Base-by-base conservation (phyloP, 2,113 vertebrate species). In the Rana temporaria region DNA sequence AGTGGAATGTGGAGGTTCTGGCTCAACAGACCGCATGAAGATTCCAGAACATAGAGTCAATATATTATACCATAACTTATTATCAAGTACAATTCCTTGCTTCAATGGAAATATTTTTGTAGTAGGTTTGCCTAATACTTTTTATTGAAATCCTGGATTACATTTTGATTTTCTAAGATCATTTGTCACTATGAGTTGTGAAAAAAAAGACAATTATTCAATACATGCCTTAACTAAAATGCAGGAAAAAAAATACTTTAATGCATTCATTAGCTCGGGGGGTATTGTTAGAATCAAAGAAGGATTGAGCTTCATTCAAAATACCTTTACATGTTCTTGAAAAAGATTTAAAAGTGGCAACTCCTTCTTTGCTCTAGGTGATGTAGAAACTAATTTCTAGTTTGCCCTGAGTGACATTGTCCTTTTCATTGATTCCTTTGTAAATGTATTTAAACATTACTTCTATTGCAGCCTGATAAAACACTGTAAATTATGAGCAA, bases 361-460 rank as follows among this genome's bases (percentile, higher is more conserved):
- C 59, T n/a, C 79, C 85, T 22, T 63, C 85, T 87, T 65, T 85
- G 73, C 84, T 90, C 78, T 81, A 82, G 88, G 83, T 76, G 67
- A 88, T 52, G 87, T 82, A 72, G n/a, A 84, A 88, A 87, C 87
- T 81, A 83, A 89, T 88, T 88, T 91, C 84, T 79, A 85, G 4
- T 38, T 42, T 87, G 79, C 85, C 84, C 78, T 81, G 65, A 38
- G 42, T 68, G 78, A 68, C 32, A 16, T 74, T 85, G 88, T 42
- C 48, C 82, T 88, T 84, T 83, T 82, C 64, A 88, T 88, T 85
- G 88, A 85, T 85, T 86, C 84, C 82, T 86, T 91, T 85, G 85
- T 85, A 69, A 42, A 86, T 84, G 32, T 80, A 82, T 82, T 86
- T 53, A 90, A 87, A 85, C 85, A 15, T 24, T 73, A 84, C 14